These are phyloP conservation scores for Thalassoma bifasciatum DNA, from an alignment of 2,113 vertebrate genomes.

Conservation along the genomic window DNA sequence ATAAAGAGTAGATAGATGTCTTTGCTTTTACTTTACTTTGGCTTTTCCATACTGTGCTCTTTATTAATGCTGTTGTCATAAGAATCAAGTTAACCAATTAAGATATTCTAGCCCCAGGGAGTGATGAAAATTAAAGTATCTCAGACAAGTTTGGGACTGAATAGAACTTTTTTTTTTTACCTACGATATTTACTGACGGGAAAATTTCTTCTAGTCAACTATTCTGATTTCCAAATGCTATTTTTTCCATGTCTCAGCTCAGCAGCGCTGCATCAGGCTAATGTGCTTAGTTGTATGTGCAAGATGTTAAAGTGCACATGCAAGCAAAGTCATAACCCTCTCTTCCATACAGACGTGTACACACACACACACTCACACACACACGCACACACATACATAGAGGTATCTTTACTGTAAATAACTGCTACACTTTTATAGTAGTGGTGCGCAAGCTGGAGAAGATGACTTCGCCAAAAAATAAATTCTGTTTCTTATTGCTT, in stretches of 20 bases:
- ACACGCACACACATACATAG: constrained; percentile 27
- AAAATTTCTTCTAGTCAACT: constrained; percentile 33
- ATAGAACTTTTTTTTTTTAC: background rate
- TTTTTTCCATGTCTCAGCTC: constrained; percentile 34
- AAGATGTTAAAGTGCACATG: constrained; percentile 63
- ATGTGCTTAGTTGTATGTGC: constrained; percentile 66
- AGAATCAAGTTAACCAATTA: constrained; percentile 28
- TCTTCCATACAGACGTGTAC: constrained; percentile 22
- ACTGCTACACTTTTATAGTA: constrained; percentile 54
- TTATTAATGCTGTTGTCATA: constrained; percentile 19
- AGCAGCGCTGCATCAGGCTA: constrained; percentile 25
- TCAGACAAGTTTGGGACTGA: constrained; percentile 7
- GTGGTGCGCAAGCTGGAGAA: constrained; percentile 47
- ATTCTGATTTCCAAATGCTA: constrained; percentile 26
- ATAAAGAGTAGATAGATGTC: constrained; percentile 12
- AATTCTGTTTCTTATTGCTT: constrained; percentile 68
- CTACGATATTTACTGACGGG: constrained; percentile 25
- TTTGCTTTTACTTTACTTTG: constrained; percentile 12
- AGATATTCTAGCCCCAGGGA: constrained; percentile 11
- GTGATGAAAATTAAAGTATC: constrained; percentile 8
- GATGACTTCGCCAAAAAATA: constrained; percentile 57
- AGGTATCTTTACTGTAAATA: constrained; percentile 41
- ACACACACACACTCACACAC: background rate
- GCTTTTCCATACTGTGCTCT: constrained; percentile 56
- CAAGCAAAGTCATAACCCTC: constrained; percentile 26